A percentile compares a stretch with the other conserved stretches of the same genome.
Conservation (phyloP, 2,797 vertebrate genomes). For the Oreonectes daqikongensis region DNA sequence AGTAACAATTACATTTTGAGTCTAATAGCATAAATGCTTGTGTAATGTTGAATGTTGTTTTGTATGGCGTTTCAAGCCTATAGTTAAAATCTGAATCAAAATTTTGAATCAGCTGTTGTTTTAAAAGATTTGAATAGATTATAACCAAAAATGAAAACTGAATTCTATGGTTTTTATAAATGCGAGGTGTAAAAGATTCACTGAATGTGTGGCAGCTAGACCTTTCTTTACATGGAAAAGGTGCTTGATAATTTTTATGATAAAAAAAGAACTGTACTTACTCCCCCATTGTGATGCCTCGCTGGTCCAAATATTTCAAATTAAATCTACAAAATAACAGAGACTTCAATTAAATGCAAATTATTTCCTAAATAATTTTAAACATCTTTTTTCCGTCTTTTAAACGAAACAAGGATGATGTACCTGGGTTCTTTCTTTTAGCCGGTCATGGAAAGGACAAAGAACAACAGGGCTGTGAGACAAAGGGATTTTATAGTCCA, state of each 20-base stretch:
- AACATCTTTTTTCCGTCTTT: too few species aligned
- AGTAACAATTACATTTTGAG: not conserved
- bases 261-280: conserved; percentile 51
- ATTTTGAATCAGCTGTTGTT: too few species aligned
- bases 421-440: conserved; percentile 66
- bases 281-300: conserved; percentile 51
- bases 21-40: not conserved
- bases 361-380: not conserved
- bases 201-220: not conserved
- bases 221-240: not conserved
- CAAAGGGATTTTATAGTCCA: conserved; percentile 73
- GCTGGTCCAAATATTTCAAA: conserved; percentile 14
- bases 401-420: conserved; percentile 1
- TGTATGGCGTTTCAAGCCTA: too few species aligned
- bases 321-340: not conserved
- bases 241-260: not conserved
- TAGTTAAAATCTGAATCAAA: too few species aligned
- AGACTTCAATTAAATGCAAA: not conserved
- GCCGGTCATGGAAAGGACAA: conserved; percentile 42
- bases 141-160: not conserved
- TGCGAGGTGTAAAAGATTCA: not conserved
- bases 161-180: not conserved
- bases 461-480: conserved; percentile 60
- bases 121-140: not conserved
- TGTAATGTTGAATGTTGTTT: too few species aligned